These are phyloP conservation scores for Okapia johnstoni DNA, from an alignment of 2,113 vertebrate genomes.

Conservation along the genomic window DNA sequence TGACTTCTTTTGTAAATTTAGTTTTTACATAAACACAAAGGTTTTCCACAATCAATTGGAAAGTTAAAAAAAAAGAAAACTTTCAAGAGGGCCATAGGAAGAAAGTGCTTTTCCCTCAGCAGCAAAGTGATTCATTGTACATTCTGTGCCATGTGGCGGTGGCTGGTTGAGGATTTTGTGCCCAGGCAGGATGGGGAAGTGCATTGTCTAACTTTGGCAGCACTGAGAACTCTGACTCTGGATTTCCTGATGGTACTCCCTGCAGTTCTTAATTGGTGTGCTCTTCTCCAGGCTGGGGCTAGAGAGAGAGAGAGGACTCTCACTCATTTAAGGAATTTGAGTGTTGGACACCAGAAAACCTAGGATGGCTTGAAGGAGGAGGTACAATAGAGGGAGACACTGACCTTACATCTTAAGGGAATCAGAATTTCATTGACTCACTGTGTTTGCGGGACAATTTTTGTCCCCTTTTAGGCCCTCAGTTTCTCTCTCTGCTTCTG, in stretches of 20 bases:
- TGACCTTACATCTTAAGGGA: background rate
- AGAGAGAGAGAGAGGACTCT: background rate
- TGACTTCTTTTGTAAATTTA: background rate
- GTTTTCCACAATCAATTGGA: background rate
- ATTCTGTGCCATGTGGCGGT: background rate
- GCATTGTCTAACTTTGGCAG: background rate
- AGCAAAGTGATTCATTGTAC: background rate
- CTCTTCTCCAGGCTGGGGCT: background rate
- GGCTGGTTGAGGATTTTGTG: background rate
- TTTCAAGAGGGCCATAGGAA: background rate
- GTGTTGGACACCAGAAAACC: background rate
- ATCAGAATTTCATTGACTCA: background rate
- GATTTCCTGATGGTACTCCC: background rate
- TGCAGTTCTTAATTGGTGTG: background rate
- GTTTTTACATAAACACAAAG: background rate
- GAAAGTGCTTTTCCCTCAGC: background rate
- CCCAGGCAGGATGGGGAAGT: background rate
- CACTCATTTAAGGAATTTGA: background rate
- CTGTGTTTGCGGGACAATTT: background rate
- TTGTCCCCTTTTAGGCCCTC: background rate
- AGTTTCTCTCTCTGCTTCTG: background rate
- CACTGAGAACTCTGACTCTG: background rate
- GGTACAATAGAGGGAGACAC: background rate
- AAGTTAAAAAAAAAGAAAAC: constrained; percentile 29
- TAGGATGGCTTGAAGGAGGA: background rate